phyloP scores from a whole-genome alignment of 2,797 vertebrate species.

The Hemibagrus guttatus region DNA sequence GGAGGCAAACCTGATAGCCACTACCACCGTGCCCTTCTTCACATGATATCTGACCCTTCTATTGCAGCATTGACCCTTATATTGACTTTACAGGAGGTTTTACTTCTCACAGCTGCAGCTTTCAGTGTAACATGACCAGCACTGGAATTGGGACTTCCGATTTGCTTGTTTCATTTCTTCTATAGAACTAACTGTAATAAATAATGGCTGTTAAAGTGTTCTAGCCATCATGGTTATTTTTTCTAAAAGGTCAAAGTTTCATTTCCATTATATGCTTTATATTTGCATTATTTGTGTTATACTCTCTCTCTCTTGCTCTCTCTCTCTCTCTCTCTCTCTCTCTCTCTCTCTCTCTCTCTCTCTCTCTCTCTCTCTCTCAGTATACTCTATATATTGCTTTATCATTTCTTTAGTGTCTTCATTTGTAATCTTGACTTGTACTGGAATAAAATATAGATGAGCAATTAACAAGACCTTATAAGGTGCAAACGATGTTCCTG shows the following conservation, averaged over 20 bases:
- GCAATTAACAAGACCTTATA: background rate
- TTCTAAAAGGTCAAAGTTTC: background rate
- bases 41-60: too few species aligned
- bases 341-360: too few species aligned
- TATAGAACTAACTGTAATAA: background rate
- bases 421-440: background rate
- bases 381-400: too few species aligned
- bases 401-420: background rate
- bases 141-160: background rate
- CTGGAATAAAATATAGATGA: background rate
- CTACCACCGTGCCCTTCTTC: too few species aligned
- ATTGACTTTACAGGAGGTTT: too few species aligned
- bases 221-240: background rate
- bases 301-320: background rate
- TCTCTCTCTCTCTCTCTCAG: too few species aligned
- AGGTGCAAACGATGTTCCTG: background rate
- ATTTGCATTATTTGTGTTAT: background rate
- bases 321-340: too few species aligned
- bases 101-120: too few species aligned
- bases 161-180: background rate
- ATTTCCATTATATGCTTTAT: background rate
- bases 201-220: background rate
- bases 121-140: too few species aligned
- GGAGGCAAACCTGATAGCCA: too few species aligned
- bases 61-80: too few species aligned